Conservation (phyloP, 2,113 vertebrate species). For the Grallaria varia region DNA sequence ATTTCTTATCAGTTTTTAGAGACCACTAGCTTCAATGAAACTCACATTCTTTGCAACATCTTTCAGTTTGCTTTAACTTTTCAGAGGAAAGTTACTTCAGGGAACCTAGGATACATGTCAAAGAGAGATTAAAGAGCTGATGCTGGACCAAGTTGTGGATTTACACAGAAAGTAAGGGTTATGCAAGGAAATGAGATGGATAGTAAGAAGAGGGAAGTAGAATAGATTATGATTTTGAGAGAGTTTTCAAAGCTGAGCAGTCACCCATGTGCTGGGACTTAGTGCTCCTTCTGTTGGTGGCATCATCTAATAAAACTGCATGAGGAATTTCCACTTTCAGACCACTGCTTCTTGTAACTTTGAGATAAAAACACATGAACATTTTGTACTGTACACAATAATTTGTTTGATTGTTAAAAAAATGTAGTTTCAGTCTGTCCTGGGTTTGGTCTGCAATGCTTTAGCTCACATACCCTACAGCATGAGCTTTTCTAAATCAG, state of each 20-base stretch:
- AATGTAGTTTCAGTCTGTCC: neutral
- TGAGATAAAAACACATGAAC: neutral
- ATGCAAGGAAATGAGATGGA: neutral
- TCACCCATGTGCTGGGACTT: neutral
- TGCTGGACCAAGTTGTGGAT: neutral
- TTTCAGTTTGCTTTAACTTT: neutral
- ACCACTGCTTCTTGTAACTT: neutral
- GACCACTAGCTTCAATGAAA: neutral
- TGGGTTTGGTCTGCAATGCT: neutral
- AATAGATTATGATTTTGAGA: neutral
- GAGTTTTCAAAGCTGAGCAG: neutral
- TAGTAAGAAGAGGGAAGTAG: neutral
- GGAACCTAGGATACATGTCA: neutral
- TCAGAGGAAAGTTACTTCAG: neutral
- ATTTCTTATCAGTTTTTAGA: neutral
- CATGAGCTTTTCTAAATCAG: neutral
- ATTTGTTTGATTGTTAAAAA: neutral
- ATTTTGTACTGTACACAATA: neutral
- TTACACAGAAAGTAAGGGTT: neutral
- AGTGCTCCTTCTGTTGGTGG: neutral
- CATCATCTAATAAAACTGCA: neutral
- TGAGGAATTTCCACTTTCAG: neutral
- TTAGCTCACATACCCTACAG: accelerated
- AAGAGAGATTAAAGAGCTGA: neutral
- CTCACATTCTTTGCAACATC: neutral